Evolutionary conservation across 1,140 invertebrate species (phyloP), one percentile per base, ranked within the genome.

Genomic region (Rhagoletis zephyria): DNA sequence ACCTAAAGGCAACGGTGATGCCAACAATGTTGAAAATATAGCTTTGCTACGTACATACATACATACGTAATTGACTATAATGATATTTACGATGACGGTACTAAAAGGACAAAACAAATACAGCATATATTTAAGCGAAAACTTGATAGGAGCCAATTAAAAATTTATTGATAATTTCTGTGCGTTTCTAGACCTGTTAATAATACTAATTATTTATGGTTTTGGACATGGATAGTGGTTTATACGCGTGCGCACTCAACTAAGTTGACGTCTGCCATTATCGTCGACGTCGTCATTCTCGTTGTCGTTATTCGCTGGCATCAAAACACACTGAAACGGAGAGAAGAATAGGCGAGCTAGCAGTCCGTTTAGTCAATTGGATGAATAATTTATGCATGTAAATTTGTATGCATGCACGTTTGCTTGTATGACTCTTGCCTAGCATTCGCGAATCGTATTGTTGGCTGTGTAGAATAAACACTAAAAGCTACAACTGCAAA

Each of bases 201-300:
- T 85, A 85, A 85, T 85, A 85, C 40, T 85, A 85, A 85, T 85
- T 85, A 60, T 63, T 74, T 74, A 74, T 48, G 67, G 14, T 74
- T 74, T 74, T 74, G 67, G 42, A 74, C 67, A 48, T n/a, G 67
- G 67, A 45, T 74, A 74, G 42, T 70, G 12, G 16, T 70, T 14
- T 12, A 40, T 42, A 45, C 40, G 40, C 42, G 30, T 9, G 67
- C 4, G 40, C 67, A 12, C 42, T 16, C 40, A 12, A 12, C 30
- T 30, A 30, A 16, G 67, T 14, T 74, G 67, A 74, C 67, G 12
- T 48, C 65, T 70, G 10, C 30, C 9, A 45, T 2, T 70, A 40
- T 40, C 40, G 65, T 70, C 65, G 14, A 3, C 40, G 51, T 56
- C 10, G 51, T 5, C 51, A 10, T 10, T 56, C 5, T 56, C 51